Evolutionary conservation across 2,113 vertebrate species (phyloP).

Genomic region (Lota lota): DNA sequence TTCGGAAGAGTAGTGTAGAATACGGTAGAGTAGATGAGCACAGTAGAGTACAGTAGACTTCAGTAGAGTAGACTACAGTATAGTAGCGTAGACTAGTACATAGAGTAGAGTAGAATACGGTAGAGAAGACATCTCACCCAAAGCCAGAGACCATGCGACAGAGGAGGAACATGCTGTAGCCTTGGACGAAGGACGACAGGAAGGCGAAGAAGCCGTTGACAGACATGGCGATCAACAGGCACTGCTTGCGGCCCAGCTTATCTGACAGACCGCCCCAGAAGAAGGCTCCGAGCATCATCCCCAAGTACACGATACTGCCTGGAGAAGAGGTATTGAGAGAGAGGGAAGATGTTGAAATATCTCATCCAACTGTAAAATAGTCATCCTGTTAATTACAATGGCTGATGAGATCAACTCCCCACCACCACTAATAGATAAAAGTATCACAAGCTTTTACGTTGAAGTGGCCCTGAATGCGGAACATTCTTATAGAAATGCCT

Average conservation of each 20-base stretch:
- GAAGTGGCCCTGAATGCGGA: too few relatives aligned
- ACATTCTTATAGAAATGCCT: too few relatives aligned
- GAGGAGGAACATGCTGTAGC: conserved; percentile 95
- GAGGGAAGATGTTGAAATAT: background rate
- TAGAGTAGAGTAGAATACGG: too few relatives aligned
- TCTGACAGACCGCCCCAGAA: conserved; percentile 98
- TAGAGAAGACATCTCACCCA: conserved; percentile 79
- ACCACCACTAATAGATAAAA: background rate
- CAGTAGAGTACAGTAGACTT: too few relatives aligned
- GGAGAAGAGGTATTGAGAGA: conserved; percentile 38
- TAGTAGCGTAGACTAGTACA: too few relatives aligned
- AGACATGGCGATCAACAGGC: conserved; percentile 94
- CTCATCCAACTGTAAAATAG: too few relatives aligned
- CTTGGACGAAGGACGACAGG: conserved; percentile 97
- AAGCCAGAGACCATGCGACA: conserved; percentile 97
- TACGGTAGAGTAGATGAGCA: too few relatives aligned
- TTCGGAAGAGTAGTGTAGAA: too few relatives aligned
- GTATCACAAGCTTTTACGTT: too few relatives aligned
- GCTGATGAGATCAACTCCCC: background rate
- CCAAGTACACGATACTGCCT: conserved; percentile 97
- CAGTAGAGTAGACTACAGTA: too few relatives aligned
- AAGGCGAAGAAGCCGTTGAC: conserved; percentile 98
- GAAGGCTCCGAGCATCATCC: conserved; percentile 97
- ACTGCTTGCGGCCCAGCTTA: conserved; percentile 90
- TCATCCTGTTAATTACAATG: too few relatives aligned